These are phyloP conservation scores for Trachelus stipa DNA, from an alignment of 2,888 invertebrate species.

Conservation along the genomic window DNA sequence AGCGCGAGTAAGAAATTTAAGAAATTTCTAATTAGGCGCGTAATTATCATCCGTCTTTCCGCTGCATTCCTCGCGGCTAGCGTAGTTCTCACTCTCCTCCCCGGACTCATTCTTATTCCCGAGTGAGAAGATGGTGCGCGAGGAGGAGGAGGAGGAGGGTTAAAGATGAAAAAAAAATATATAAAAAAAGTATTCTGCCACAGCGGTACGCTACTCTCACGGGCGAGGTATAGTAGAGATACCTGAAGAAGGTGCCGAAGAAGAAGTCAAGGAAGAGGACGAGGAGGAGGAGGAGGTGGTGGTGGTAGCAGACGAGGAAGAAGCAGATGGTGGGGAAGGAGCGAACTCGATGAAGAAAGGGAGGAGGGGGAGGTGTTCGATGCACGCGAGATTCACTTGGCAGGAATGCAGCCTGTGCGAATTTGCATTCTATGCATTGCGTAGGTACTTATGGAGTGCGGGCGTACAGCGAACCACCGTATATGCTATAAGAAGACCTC, in stretches of 20 bases:
- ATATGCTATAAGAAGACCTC: slow-evolving; percentile 9
- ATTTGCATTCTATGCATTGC: slow-evolving; percentile 58
- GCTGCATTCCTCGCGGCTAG: slow-evolving; percentile 19
- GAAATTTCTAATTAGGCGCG: slow-evolving; percentile 26
- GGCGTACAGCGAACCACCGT: not conserved
- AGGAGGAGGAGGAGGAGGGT: no score
- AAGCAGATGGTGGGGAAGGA: no score
- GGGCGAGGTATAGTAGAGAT: no score
- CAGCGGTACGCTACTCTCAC: no score
- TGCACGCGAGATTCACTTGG: slow-evolving; percentile 40
- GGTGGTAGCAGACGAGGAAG: no score
- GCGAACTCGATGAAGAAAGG: not conserved
- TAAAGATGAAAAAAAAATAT: no score
- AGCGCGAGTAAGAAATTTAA: slow-evolving; percentile 17
- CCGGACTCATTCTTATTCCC: slow-evolving; percentile 22
- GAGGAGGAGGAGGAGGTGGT: no score
- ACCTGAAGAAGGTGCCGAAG: not conserved
- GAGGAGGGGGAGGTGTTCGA: slow-evolving; percentile 6
- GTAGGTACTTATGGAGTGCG: slow-evolving; percentile 23
- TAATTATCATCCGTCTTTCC: slow-evolving; percentile 28
- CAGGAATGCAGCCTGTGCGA: slow-evolving; percentile 46
- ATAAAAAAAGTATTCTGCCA: no score
- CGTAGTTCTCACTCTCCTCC: not conserved
- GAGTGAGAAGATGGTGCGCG: not conserved
- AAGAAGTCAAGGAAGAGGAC: no score